These are phyloP conservation scores for Vannuccia rotundouncinata DNA, from an alignment of 2,888 invertebrate genomes.

Conservation along the genomic window DNA sequence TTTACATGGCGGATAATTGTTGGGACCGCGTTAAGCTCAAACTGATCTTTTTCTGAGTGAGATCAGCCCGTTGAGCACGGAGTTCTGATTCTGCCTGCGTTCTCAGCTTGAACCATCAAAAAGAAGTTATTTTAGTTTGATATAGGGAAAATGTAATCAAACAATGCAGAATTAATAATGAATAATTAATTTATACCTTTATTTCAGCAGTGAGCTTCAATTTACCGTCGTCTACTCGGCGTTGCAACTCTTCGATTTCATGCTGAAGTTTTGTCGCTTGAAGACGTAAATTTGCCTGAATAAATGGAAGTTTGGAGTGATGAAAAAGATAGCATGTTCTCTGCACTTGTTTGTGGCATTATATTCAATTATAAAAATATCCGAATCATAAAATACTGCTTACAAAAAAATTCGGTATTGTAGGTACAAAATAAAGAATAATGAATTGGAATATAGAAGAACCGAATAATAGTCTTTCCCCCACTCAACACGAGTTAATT, in stretches of 20 bases:
- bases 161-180: too few relatives aligned
- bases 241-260: slow-evolving; percentile 59
- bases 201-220: slow-evolving; percentile 59
- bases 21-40: slow-evolving; percentile 57
- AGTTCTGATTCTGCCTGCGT: slow-evolving; percentile 59
- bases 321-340: too few relatives aligned
- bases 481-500: too few relatives aligned
- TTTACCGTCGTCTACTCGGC: slow-evolving; percentile 58
- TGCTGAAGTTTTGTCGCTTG: slow-evolving; percentile 58
- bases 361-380: too few relatives aligned
- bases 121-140: too few relatives aligned
- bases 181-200: slow-evolving; percentile 57
- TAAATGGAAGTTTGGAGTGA: too few relatives aligned
- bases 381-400: too few relatives aligned
- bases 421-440: too few relatives aligned
- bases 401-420: too few relatives aligned
- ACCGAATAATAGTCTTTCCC: too few relatives aligned
- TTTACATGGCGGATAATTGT: slow-evolving; percentile 39
- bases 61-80: slow-evolving; percentile 58
- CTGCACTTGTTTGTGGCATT: not conserved
- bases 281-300: slow-evolving; percentile 52
- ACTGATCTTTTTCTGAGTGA: slow-evolving; percentile 59
- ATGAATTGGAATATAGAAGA: too few relatives aligned
- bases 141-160: too few relatives aligned
- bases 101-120: slow-evolving; percentile 57